Conservation (phyloP, 1,140 invertebrate genomes). For the Euschistus heros region DNA sequence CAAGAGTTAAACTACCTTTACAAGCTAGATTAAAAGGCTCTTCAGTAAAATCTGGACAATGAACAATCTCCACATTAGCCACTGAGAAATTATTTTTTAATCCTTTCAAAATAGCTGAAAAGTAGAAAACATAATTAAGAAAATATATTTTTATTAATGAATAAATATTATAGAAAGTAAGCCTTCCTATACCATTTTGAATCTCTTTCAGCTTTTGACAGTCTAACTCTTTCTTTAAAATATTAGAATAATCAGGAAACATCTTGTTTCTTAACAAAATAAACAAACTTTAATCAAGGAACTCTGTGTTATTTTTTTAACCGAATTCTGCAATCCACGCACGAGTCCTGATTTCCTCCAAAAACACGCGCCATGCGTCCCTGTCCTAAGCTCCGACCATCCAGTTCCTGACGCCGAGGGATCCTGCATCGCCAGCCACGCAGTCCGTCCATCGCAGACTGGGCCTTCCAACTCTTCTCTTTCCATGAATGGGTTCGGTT, state of each 20-base stretch:
- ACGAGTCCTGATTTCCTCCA: no score
- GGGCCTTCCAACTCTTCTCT: no score
- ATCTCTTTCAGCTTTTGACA: neutral
- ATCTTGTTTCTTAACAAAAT: neutral
- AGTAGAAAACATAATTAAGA: no score
- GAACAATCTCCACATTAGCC: conserved; percentile 57
- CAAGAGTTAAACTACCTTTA: conserved; percentile 45
- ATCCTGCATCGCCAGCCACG: no score
- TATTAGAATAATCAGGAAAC: neutral
- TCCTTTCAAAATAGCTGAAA: conserved; percentile 58
- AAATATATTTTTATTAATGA: neutral
- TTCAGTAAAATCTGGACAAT: conserved; percentile 72
- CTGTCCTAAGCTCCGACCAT: no score
- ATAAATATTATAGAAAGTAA: neutral
- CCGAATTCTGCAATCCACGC: no score
- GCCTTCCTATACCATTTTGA: neutral
- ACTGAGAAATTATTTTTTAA: conserved; percentile 57
- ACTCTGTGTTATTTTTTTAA: no score
- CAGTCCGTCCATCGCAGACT: no score
- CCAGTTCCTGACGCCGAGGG: no score
- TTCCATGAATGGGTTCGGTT: no score
- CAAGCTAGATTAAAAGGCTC: conserved; percentile 64
- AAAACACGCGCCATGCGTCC: no score
- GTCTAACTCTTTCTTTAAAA: neutral
- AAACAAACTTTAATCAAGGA: no score